Base-by-base conservation (phyloP, 2,113 vertebrate species). In the Malaclemys terrapin region DNA sequence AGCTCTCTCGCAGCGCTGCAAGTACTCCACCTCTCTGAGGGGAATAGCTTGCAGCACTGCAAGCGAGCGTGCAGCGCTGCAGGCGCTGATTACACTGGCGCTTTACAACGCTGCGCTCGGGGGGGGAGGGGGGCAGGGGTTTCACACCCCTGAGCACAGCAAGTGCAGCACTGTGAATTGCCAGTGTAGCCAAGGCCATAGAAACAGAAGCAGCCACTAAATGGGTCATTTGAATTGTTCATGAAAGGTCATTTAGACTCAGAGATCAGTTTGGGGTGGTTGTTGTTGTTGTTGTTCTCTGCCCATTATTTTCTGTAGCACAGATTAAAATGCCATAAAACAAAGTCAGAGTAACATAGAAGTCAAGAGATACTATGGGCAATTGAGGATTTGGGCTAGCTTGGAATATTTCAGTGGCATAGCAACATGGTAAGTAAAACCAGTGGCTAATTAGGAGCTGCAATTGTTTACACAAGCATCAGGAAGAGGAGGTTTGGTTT, bases 401-500 rank as follows among this genome's bases (percentile, higher is more conserved):
- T 85, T 89, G 82, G 87, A 95, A 80, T 2, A 62, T n/a, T 85
- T 72, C 86, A 93, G 35, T 57, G 22, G 10, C 79, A 82, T n/a
- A 84, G 53, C 11, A 45, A 94, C 87, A 89, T 2, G 80, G 87
- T 50, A 94, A 96, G 80, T 91, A 84, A 94, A 62, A 79, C 82
- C 79, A 92, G 53, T 83, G 57, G 85, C 85, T 95, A 88, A 84
- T 91, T 90, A 89, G 89, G 75, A 91, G 19, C 49, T 76, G 17
- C 31, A 93, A 85, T 35, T 96, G 93, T 95, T 97, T 96, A 96
- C 0, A 22, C 89, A 47, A 84, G 82, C 35, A 25, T 93, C 80
- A 92, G 94, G 89, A 96, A 91, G 93, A 94, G 22, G 31, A 57
- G 82, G 6, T 54, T 94, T 89, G 87, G 47, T 87, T 94, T 94